Evolutionary conservation across 2,113 vertebrate genomes (phyloP).

Genomic region (Ibidorhyncha struthersii): DNA sequence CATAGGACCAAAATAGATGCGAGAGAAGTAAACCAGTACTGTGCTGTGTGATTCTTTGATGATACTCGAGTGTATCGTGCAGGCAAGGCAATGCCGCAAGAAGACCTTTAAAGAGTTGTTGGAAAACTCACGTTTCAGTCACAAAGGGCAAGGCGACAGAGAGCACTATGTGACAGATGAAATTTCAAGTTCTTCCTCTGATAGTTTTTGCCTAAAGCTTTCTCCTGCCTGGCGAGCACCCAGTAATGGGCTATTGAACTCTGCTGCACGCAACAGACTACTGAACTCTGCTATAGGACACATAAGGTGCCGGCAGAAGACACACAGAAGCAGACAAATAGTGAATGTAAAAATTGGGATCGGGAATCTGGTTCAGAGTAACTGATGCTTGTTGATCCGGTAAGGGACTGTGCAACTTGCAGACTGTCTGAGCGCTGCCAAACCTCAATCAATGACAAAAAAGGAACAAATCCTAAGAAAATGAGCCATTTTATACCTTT

Average conservation of each 20-base stretch:
- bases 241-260: constrained; percentile 6
- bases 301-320: background rate
- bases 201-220: background rate
- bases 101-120: background rate
- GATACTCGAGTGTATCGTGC: background rate
- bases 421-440: background rate
- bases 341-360: constrained; percentile 11
- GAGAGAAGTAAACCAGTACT: background rate
- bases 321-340: background rate
- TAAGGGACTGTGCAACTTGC: background rate
- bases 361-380: background rate
- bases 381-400: background rate
- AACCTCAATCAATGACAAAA: background rate
- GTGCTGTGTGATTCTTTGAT: background rate
- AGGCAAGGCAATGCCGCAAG: background rate
- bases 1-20: background rate
- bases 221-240: background rate
- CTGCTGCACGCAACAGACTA: background rate
- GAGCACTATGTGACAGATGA: background rate
- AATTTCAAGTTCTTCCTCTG: background rate
- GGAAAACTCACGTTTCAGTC: background rate
- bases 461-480: background rate
- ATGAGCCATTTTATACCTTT: background rate
- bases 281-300: background rate
- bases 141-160: background rate